These are phyloP conservation scores for Phalloptychus januarius DNA, from an alignment of 2,797 vertebrate genomes.

Conservation along the genomic window DNA sequence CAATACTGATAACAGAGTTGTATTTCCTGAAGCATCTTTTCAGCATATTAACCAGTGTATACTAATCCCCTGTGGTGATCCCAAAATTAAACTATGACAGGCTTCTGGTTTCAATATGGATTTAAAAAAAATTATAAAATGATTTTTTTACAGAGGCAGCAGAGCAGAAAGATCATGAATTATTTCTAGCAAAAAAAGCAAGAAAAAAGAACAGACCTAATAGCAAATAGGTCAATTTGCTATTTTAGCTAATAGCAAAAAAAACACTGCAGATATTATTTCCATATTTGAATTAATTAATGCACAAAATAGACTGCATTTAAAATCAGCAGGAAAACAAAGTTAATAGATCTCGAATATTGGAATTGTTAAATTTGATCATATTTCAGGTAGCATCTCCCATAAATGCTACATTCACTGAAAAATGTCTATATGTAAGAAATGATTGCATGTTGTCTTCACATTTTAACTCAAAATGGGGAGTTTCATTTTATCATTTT, in stretches of 20 bases:
- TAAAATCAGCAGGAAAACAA: not conserved
- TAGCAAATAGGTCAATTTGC: too few species aligned
- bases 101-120: slow-evolving; percentile 5
- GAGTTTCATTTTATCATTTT: not conserved
- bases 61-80: not conserved
- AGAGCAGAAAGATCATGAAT: slow-evolving; percentile 11
- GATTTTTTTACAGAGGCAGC: slow-evolving; percentile 6
- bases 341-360: not conserved
- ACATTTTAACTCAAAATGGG: not conserved
- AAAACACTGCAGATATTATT: not conserved
- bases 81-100: not conserved
- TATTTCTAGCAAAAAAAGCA: slow-evolving; percentile 6
- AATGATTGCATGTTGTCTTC: not conserved
- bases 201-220: not conserved
- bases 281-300: slow-evolving; percentile 19
- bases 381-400: not conserved
- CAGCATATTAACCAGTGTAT: not conserved
- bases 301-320: not conserved
- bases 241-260: too few species aligned
- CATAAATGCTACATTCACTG: not conserved
- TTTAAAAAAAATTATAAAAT: not conserved
- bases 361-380: not conserved
- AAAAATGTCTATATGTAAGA: not conserved
- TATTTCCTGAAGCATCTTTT: not conserved
- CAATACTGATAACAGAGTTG: not conserved